These are phyloP conservation scores for Hylyphantes graminicola DNA, from an alignment of 1,140 invertebrate genomes.

Conservation along the genomic window DNA sequence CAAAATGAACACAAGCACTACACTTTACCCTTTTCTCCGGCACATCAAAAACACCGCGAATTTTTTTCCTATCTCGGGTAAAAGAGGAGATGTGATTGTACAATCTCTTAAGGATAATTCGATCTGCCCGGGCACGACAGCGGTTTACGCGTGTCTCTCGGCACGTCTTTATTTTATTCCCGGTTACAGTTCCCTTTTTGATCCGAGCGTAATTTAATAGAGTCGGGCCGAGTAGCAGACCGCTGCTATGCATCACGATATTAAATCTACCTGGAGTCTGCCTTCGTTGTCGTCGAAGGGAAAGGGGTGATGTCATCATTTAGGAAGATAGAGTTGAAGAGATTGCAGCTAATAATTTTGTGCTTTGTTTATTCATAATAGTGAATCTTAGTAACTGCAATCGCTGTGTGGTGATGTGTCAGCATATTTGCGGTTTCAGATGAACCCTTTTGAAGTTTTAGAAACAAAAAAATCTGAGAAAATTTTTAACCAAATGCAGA, in stretches of 20 bases:
- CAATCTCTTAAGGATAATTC: slow-evolving; percentile 59
- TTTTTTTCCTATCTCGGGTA: slow-evolving; percentile 27
- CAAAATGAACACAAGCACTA: too few relatives aligned
- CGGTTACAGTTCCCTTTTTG: slow-evolving; percentile 34
- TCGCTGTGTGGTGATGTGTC: too few relatives aligned
- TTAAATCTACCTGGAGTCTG: slow-evolving; percentile 58
- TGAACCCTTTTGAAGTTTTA: too few relatives aligned
- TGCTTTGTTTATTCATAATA: neutral
- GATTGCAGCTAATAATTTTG: neutral
- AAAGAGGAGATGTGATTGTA: slow-evolving; percentile 54
- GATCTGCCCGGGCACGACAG: slow-evolving; percentile 42
- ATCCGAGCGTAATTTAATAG: slow-evolving; percentile 57
- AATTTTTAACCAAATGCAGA: too few relatives aligned
- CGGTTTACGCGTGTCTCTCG: slow-evolving; percentile 21
- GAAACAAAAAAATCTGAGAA: too few relatives aligned
- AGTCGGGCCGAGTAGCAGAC: slow-evolving; percentile 50
- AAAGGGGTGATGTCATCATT: slow-evolving; percentile 30
- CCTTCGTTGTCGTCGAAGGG: neutral
- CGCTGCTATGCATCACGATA: slow-evolving; percentile 56
- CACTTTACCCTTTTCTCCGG: slow-evolving; percentile 28
- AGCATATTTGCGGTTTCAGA: too few relatives aligned
- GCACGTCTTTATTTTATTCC: neutral
- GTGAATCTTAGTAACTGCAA: neutral
- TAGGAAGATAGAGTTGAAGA: neutral
- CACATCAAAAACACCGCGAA: slow-evolving; percentile 48